These are phyloP conservation scores for Tinamus guttatus DNA, from an alignment of 2,113 vertebrate genomes.

Conservation along the genomic window DNA sequence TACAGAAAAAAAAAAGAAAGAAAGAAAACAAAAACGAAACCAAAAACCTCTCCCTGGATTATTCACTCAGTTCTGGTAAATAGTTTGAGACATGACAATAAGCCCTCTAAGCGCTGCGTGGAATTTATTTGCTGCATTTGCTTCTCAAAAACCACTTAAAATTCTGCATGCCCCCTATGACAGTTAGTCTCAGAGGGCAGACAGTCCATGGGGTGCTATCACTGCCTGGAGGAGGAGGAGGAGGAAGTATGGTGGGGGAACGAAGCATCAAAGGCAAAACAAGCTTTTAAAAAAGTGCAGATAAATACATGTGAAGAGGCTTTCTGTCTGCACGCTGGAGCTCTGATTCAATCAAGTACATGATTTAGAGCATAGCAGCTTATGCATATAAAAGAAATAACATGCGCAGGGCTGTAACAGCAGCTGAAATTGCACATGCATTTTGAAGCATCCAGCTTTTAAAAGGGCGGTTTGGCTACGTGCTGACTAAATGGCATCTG, in stretches of 20 bases:
- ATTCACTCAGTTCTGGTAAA: background rate
- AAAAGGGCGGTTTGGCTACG: fast-evolving
- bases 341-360: background rate
- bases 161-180: background rate
- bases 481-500: background rate
- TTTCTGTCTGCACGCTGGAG: background rate
- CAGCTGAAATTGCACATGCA: background rate
- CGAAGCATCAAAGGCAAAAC: background rate
- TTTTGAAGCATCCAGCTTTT: background rate
- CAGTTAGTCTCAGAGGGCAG: background rate
- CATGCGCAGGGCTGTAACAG: background rate
- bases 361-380: background rate
- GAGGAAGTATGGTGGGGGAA: background rate
- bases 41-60: background rate
- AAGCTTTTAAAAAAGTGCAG: background rate
- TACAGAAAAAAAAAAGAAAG: background rate
- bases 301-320: background rate
- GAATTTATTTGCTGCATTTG: constrained; percentile 34
- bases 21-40: background rate
- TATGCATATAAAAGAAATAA: background rate
- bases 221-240: background rate
- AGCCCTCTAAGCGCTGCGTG: background rate
- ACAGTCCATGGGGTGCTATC: background rate
- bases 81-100: background rate
- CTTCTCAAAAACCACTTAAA: constrained; percentile 14